Conservation (phyloP, 2,888 invertebrate species). For the Apamea monoglypha region DNA sequence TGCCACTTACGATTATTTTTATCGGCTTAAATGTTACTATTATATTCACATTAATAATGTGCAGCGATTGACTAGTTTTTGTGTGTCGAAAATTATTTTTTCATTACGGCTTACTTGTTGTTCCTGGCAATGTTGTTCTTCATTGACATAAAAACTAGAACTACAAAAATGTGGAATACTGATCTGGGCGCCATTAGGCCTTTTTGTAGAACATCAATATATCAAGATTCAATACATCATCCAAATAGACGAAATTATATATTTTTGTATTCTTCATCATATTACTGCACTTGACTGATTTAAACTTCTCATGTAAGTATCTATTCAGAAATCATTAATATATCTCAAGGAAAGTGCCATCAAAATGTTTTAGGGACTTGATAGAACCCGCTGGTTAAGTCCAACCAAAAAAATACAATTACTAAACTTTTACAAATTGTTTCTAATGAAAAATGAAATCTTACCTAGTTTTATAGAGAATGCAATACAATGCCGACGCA, state of each 20-base stretch:
- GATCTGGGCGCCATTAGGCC: conserved; percentile 17
- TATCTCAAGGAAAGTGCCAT: background rate
- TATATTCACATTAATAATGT: conserved; percentile 71
- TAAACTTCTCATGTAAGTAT: background rate
- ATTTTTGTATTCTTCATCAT: background rate
- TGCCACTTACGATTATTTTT: conserved; percentile 74
- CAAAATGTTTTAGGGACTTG: background rate
- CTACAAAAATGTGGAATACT: background rate
- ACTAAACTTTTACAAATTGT: background rate
- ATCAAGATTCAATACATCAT: conserved; percentile 20
- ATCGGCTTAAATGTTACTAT: conserved; percentile 69
- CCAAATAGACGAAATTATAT: background rate
- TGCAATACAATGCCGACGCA: background rate
- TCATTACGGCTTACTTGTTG: conserved; percentile 41
- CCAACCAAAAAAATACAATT: background rate
- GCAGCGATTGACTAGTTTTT: conserved; percentile 50
- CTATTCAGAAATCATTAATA: background rate
- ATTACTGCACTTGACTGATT: background rate
- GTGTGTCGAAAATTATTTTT: conserved; percentile 53
- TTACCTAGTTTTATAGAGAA: background rate
- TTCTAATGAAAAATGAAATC: background rate
- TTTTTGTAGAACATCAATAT: background rate
- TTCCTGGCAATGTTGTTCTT: conserved; percentile 11
- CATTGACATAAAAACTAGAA: conserved; percentile 5
- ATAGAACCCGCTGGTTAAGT: conserved; percentile 1